A percentile compares a stretch with the other conserved stretches of the same genome.
Evolutionary conservation across 2,113 vertebrate genomes (phyloP).

Genomic region (Shinisaurus crocodilurus): DNA sequence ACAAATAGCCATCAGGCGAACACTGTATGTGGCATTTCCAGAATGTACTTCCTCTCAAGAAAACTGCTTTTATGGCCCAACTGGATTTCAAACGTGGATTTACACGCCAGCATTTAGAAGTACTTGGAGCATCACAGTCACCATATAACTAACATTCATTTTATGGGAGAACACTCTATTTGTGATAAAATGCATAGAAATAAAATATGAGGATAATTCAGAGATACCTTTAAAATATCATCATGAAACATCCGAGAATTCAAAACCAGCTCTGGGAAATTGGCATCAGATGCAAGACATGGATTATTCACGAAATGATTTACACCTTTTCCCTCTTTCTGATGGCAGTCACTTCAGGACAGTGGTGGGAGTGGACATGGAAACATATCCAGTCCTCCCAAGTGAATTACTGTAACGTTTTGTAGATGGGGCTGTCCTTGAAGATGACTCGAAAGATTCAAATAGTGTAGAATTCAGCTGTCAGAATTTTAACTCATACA

Average conservation of each 20-base stretch:
- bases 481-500: no score
- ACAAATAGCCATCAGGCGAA: slow-evolving; percentile 7
- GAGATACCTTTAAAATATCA: background rate
- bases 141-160: background rate
- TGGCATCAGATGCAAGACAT: background rate
- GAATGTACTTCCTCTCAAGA: background rate
- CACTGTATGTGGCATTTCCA: background rate
- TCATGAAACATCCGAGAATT: background rate
- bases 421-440: no score
- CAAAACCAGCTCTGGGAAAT: background rate
- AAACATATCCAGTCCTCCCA: background rate
- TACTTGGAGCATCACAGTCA: background rate
- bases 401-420: no score
- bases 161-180: background rate
- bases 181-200: background rate
- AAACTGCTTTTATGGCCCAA: background rate
- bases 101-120: background rate
- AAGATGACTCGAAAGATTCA: no score
- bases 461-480: no score
- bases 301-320: background rate
- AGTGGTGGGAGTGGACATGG: background rate
- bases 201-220: background rate
- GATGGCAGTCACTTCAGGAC: no score
- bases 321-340: background rate
- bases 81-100: background rate